Base-by-base conservation (phyloP, 2,888 invertebrate species). In the Cloeon dipterum region DNA sequence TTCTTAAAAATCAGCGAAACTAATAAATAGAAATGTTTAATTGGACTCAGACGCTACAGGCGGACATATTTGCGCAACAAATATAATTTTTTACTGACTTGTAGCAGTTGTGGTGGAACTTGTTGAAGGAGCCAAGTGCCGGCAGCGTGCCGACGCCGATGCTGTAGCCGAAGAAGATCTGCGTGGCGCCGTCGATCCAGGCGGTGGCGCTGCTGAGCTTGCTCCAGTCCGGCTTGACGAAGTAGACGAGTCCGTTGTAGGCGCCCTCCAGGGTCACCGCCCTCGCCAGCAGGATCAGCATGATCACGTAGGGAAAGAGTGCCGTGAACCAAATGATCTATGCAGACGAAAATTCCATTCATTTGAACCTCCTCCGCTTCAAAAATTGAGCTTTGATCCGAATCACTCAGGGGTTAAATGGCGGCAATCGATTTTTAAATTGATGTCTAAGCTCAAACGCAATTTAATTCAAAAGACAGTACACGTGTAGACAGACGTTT, bases 101-200 rank as follows among this genome's bases (percentile, higher is more conserved):
- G 58, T 73, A 74, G 41, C 71, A 71, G 50, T 79, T 75, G 51
- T 78, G 77, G 51, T 78, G 68, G 49, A 76, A 75, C 48, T 71
- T 69, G 54, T 77, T 77, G 55, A 76, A 77, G 34, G 74, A 74
- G 33, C 76, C 74, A 29, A 74, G 61, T 4, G 77, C 74, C 3
- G 78, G 65, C 33, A 79, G 55, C 2, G 76, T 76, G 11, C 77
- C 77, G 42, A 75, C 76, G 14, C 77, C 76, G 35, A 76, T 75
- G 40, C 76, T 76, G 46, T 78, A 67, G 1, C 76, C 77, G 53
- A 77, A 78, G 58, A 78, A 77, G 43, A 77, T 74, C 52, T 78
- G 76, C 3, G 74, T 73, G 1, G 74, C 74, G 0, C 76, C 77
- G 47, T 78, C 76, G 46, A 75, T 71, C 77, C 77, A 78, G 10